Evolutionary conservation across 1,140 invertebrate species (phyloP).

Genomic region (Mya arenaria): DNA sequence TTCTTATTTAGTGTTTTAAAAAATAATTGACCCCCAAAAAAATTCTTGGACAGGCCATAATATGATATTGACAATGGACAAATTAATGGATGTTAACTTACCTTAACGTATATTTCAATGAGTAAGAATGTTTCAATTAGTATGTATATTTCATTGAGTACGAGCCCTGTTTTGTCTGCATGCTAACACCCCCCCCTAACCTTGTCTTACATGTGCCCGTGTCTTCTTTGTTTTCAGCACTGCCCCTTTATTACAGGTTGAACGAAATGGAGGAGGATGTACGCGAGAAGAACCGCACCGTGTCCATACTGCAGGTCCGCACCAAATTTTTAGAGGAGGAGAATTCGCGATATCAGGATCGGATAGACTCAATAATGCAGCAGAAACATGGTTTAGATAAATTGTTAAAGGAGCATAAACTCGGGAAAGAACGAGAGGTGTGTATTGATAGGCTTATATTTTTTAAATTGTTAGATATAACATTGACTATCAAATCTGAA

Average conservation of each 20-base stretch:
- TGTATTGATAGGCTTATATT: background rate
- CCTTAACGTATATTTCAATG: no score
- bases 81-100: no score
- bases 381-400: conserved; percentile 75
- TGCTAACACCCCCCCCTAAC: conserved; percentile 43
- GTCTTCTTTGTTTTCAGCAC: conserved; percentile 56
- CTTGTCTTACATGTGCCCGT: conserved; percentile 30
- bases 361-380: conserved; percentile 66
- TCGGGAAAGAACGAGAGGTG: conserved; percentile 72
- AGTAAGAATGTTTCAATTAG: no score
- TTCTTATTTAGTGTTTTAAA: no score
- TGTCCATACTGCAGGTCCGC: conserved; percentile 71
- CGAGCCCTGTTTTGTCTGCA: conserved; percentile 4
- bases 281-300: conserved; percentile 68
- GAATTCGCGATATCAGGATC: conserved; percentile 74
- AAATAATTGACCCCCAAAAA: no score
- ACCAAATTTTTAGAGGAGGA: conserved; percentile 76
- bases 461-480: no score
- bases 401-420: conserved; percentile 69
- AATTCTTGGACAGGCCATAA: no score
- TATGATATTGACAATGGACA: no score
- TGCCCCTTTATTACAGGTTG: conserved; percentile 69
- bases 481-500: no score
- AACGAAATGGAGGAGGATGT: conserved; percentile 72
- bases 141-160: no score